A percentile compares a stretch with the other conserved stretches of the same genome.
Evolutionary conservation across 64 coral and sea anemone species (phyloP).

Genomic region (Actinia tenebrosa): DNA sequence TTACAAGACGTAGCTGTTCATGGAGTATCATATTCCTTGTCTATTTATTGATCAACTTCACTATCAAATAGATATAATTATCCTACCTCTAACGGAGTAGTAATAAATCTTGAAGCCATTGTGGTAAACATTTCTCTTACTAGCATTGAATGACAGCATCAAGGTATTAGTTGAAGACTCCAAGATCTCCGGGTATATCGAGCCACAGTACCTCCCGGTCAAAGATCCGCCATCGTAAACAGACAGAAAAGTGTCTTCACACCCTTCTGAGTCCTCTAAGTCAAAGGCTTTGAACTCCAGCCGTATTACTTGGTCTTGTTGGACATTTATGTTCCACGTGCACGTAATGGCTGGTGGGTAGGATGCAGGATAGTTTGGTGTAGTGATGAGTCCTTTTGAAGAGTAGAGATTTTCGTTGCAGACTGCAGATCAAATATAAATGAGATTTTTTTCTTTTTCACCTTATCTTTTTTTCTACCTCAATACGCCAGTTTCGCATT

Average conservation of each 20-base stretch:
- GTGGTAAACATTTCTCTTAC: not conserved
- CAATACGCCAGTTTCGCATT: not conserved
- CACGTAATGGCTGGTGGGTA: not conserved
- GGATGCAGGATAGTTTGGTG: not conserved
- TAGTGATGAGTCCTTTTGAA: not conserved
- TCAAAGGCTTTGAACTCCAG: slow-evolving; percentile 13
- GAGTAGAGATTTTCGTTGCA: not conserved
- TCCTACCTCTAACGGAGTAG: not conserved
- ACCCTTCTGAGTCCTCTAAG: not conserved
- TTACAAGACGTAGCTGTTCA: too few relatives aligned
- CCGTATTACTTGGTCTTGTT: not conserved
- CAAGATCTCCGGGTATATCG: not conserved
- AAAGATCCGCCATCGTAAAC: not conserved
- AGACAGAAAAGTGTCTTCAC: not conserved
- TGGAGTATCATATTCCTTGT: too few relatives aligned
- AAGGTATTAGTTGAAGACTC: not conserved
- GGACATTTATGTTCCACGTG: not conserved
- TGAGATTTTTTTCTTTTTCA: not conserved
- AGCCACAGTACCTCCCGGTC: not conserved
- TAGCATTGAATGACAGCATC: not conserved
- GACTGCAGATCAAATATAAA: not conserved
- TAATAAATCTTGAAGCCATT: not conserved
- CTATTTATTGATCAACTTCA: too few relatives aligned
- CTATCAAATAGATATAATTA: not conserved
- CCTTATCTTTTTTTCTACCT: not conserved